Evolutionary conservation across 1,140 invertebrate genomes (phyloP).

Genomic region (Cotesia chilonis): DNA sequence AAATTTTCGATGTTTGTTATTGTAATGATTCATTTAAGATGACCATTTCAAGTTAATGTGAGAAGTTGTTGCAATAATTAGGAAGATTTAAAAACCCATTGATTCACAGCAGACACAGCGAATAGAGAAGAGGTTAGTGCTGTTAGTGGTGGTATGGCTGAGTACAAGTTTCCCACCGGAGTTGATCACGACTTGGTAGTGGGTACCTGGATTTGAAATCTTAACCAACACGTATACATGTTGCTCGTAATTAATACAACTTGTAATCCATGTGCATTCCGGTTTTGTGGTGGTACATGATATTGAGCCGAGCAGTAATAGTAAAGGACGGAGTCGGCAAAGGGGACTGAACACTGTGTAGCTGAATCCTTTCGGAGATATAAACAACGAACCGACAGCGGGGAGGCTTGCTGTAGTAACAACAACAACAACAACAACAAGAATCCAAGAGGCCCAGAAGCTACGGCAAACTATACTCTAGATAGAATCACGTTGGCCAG

Average conservation of each 20-base stretch:
- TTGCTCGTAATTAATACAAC: slow-evolving; percentile 66
- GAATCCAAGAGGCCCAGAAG: background rate
- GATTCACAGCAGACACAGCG: slow-evolving; percentile 10
- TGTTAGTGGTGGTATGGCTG: background rate
- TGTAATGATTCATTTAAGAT: background rate
- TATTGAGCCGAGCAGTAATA: slow-evolving; percentile 57
- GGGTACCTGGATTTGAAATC: slow-evolving; percentile 63
- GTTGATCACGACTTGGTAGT: slow-evolving; percentile 39
- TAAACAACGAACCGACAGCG: slow-evolving; percentile 23
- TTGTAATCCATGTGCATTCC: slow-evolving; percentile 62
- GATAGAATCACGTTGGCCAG: slow-evolving; percentile 63
- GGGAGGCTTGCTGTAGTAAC: background rate
- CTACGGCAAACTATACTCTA: too few relatives aligned
- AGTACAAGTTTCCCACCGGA: slow-evolving; percentile 40
- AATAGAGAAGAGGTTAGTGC: background rate
- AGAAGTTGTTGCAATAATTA: too few relatives aligned
- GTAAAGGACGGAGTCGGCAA: too few relatives aligned
- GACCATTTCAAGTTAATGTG: too few relatives aligned
- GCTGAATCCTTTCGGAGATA: slow-evolving; percentile 13
- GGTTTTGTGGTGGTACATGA: slow-evolving; percentile 63
- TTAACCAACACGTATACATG: slow-evolving; percentile 56
- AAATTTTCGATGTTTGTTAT: background rate
- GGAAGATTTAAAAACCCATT: slow-evolving; percentile 2
- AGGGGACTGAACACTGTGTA: too few relatives aligned
- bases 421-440: background rate